Percentiles rank a stretch among this genome's conserved stretches.
phyloP scores from a whole-genome alignment of 2,797 vertebrate genomes.

The Bryconaethiops microstoma region DNA sequence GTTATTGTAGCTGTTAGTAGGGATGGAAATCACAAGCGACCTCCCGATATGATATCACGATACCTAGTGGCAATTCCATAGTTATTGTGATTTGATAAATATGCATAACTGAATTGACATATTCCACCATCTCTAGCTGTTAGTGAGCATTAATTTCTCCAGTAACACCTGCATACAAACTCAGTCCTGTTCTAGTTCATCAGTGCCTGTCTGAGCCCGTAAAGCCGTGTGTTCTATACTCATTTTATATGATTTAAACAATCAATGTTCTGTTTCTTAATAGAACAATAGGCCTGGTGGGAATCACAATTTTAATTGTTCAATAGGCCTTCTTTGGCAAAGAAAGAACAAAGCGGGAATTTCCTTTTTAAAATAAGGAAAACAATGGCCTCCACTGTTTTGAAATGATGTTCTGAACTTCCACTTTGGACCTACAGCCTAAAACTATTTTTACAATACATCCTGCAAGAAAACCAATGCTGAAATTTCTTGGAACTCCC shows the following conservation, averaged over 20 bases:
- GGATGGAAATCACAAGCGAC: too few species aligned
- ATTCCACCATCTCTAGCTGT: too few species aligned
- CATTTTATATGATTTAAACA: neutral
- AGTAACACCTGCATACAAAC: too few species aligned
- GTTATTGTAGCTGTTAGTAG: too few species aligned
- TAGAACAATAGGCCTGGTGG: neutral
- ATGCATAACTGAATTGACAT: too few species aligned
- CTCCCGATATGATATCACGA: too few species aligned
- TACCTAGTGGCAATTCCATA: too few species aligned
- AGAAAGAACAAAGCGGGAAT: neutral
- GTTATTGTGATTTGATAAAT: too few species aligned
- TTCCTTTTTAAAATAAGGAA: neutral
- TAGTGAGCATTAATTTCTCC: too few species aligned
- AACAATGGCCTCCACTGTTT: slow-evolving; percentile 15
- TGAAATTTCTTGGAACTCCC: neutral
- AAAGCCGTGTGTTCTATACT: neutral
- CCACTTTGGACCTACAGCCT: neutral
- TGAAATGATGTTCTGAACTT: neutral
- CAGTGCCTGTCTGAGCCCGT: neutral
- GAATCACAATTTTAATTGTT: neutral
- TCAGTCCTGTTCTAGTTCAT: too few species aligned
- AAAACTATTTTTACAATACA: neutral
- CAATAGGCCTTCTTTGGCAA: neutral
- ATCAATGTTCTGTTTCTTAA: neutral
- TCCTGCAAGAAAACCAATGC: slow-evolving; percentile 8